Conservation (phyloP, 2,797 vertebrate genomes). For the Clarias platycephalus region DNA sequence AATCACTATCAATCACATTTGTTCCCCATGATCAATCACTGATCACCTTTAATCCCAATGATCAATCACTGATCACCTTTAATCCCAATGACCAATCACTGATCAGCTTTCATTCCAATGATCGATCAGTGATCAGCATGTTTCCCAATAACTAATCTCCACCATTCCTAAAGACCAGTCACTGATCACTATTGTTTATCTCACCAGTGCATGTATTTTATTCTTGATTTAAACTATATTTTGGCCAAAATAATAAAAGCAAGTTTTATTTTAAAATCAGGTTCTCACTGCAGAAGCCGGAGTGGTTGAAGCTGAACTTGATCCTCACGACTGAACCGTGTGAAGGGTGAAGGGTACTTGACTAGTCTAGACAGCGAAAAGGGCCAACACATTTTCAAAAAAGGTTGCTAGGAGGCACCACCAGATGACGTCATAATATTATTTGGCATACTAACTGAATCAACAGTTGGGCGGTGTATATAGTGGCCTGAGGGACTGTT, state of each 20-base stretch:
- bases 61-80: background rate
- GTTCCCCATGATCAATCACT: background rate
- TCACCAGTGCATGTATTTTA: background rate
- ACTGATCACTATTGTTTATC: background rate
- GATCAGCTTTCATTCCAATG: background rate
- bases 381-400: too few species aligned
- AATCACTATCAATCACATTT: background rate
- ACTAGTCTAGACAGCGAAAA: background rate
- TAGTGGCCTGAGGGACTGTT: background rate
- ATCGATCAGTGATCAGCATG: background rate
- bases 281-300: background rate
- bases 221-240: background rate
- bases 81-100: background rate
- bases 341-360: too few species aligned
- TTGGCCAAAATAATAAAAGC: background rate
- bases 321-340: background rate
- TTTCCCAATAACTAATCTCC: background rate
- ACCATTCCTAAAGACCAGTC: background rate
- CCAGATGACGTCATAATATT: background rate
- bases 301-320: background rate
- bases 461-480: background rate
- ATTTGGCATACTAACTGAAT: background rate
- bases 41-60: background rate
- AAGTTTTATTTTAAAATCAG: background rate
- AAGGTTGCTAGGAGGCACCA: background rate